These are phyloP conservation scores for Synanthedon andrenaeformis DNA, from an alignment of 2,888 invertebrate genomes.

Conservation along the genomic window DNA sequence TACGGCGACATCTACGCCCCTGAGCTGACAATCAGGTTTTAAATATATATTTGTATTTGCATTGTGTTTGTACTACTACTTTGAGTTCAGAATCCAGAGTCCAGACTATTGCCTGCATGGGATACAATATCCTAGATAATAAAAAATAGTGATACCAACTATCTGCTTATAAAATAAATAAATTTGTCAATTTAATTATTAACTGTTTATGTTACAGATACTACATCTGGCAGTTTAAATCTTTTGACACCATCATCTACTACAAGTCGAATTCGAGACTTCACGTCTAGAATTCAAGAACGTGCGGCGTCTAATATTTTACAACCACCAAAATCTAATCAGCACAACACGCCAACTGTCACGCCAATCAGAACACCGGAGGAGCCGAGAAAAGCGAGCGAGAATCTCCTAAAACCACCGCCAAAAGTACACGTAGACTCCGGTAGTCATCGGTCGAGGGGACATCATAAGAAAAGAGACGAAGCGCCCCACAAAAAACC, in stretches of 20 bases:
- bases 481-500: conserved; percentile 76
- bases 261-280: conserved; percentile 67
- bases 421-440: conserved; percentile 49
- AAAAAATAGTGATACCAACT: too few relatives aligned
- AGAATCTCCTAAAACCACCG: conserved; percentile 53
- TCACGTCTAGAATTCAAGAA: conserved; percentile 72
- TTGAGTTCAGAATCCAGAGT: too few relatives aligned
- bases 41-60: too few relatives aligned
- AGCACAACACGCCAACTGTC: conserved; percentile 27
- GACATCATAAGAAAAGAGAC: conserved; percentile 51
- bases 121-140: too few relatives aligned
- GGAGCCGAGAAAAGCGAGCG: conserved; percentile 27
- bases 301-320: conserved; percentile 46
- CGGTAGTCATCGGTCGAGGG: conserved; percentile 46
- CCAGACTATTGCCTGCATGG: too few relatives aligned
- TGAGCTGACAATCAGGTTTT: too few relatives aligned
- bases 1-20: too few relatives aligned
- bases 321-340: conserved; percentile 19
- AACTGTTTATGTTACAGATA: conserved; percentile 37
- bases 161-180: too few relatives aligned
- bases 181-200: too few relatives aligned
- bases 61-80: too few relatives aligned
- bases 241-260: conserved; percentile 73
- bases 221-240: conserved; percentile 74
- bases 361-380: conserved; percentile 40